Conservation (phyloP, 2,797 vertebrate species). For the Parauchenoglanis ngamensis region DNA sequence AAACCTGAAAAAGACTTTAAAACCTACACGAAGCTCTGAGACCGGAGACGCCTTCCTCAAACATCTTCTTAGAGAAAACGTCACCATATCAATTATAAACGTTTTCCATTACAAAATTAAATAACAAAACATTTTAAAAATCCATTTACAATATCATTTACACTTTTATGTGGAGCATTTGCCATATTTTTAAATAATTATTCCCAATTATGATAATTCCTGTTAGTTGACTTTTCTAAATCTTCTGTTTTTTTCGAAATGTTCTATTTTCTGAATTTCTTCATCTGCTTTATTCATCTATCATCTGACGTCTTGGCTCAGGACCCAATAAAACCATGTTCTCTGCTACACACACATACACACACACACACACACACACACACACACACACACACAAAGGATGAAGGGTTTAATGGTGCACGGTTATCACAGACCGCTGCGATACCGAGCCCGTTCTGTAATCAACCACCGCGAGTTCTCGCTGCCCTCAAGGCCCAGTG, state of each 20-base stretch:
- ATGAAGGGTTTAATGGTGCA: slow-evolving; percentile 28
- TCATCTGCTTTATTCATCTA: background rate
- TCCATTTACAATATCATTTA: background rate
- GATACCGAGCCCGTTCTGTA: slow-evolving; percentile 24
- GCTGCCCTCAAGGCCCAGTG: slow-evolving; percentile 27
- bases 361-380: too few relatives aligned
- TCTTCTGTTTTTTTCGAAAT: too few relatives aligned
- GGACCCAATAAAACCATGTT: background rate
- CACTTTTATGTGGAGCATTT: background rate
- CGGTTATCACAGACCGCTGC: slow-evolving; percentile 28
- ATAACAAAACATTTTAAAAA: background rate
- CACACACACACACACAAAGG: background rate
- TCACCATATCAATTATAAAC: background rate
- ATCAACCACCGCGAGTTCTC: slow-evolving; percentile 38
- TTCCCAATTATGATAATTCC: background rate
- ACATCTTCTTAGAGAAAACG: background rate
- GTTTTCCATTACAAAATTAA: background rate
- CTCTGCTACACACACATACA: background rate
- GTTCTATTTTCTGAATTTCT: background rate
- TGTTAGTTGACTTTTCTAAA: background rate
- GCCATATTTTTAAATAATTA: background rate
- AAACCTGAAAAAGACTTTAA: background rate
- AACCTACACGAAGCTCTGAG: background rate
- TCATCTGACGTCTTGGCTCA: background rate
- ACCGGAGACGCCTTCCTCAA: background rate